phyloP scores from a whole-genome alignment of 2,888 invertebrate species.

The Leptopilina drosophilae region DNA sequence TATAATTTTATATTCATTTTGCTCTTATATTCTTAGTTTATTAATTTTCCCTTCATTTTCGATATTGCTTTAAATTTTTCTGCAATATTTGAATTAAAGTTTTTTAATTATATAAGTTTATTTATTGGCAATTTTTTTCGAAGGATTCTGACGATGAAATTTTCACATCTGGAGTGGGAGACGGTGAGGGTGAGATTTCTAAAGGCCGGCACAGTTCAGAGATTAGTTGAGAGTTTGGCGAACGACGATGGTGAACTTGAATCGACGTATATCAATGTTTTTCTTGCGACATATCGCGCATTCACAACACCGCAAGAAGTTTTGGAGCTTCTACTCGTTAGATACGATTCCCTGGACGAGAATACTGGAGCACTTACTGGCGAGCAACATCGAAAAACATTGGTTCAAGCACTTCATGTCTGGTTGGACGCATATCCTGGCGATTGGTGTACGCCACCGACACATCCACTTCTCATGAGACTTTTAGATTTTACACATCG shows the following conservation, averaged over 20 bases:
- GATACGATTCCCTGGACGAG: constrained; percentile 85
- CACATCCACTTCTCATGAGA: constrained; percentile 87
- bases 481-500: constrained; percentile 91
- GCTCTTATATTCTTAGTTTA: too few species aligned
- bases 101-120: not conserved
- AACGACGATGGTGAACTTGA: constrained; percentile 97
- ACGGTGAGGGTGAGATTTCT: constrained; percentile 96
- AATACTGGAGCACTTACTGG: constrained; percentile 80
- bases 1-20: too few species aligned
- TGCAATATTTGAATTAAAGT: too few species aligned
- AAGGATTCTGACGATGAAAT: constrained; percentile 94
- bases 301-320: constrained; percentile 94
- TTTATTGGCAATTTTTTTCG: constrained; percentile 58
- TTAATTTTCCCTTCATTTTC: too few species aligned
- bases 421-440: constrained; percentile 99
- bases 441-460: constrained; percentile 90
- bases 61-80: too few species aligned
- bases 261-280: constrained; percentile 98
- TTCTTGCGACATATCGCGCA: constrained; percentile 95
- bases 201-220: constrained; percentile 96
- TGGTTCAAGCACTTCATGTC: constrained; percentile 93
- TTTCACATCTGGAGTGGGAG: constrained; percentile 99
- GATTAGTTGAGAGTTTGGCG: constrained; percentile 94
- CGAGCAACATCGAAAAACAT: constrained; percentile 88
- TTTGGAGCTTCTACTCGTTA: constrained; percentile 87